phyloP scores from a whole-genome alignment of 2,113 vertebrate species.

The Ancistrus triradiatus region DNA sequence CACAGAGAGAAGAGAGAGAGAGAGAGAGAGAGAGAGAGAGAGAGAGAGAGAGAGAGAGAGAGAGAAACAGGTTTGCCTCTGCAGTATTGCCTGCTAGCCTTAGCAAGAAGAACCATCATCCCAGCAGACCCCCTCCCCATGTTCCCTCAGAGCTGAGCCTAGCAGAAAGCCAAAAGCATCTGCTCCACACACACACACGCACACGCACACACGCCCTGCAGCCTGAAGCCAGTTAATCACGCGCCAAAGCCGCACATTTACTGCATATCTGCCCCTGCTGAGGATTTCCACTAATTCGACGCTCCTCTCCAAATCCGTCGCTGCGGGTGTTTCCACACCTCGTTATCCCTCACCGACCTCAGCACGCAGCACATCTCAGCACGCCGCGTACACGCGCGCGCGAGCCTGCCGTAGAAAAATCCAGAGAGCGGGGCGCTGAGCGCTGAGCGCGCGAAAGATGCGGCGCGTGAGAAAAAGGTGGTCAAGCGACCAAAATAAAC shows the following conservation, averaged over 20 bases:
- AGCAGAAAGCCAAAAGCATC: conserved; percentile 25
- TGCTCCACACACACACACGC: conserved; percentile 14
- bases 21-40: neutral
- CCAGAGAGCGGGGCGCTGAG: conserved; percentile 41
- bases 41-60: too few relatives aligned
- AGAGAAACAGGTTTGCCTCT: conserved; percentile 55
- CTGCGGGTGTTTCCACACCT: conserved; percentile 14
- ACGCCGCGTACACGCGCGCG: neutral
- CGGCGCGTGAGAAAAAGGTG: neutral
- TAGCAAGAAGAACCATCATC: conserved; percentile 24
- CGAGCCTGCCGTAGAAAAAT: conserved; percentile 9
- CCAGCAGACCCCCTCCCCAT: conserved; percentile 18
- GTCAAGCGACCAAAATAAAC: conserved; percentile 42
- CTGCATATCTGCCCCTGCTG: neutral
- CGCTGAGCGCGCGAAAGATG: neutral
- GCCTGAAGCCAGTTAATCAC: conserved; percentile 18
- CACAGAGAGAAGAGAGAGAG: neutral
- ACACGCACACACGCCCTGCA: conserved; percentile 50
- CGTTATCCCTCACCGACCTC: neutral
- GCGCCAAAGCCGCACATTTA: conserved; percentile 18
- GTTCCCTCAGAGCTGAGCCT: conserved; percentile 52
- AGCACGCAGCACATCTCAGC: neutral
- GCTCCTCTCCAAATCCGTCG: too few relatives aligned
- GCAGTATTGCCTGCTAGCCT: conserved; percentile 34
- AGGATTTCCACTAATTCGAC: neutral